These are phyloP conservation scores for Trissolcus basalis DNA, from an alignment of 1,140 invertebrate species.

Conservation along the genomic window DNA sequence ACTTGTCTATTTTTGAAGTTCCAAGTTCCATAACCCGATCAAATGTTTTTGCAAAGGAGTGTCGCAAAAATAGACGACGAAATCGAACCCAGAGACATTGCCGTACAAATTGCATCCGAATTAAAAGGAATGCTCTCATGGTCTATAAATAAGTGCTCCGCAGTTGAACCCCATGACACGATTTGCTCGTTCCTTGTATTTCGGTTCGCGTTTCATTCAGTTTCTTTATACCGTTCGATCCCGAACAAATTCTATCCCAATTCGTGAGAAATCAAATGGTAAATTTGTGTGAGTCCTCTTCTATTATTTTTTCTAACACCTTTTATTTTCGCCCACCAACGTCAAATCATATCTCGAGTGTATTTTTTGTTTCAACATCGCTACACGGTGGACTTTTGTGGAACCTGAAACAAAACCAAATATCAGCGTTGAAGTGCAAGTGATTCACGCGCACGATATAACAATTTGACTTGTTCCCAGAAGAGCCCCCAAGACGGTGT, in stretches of 20 bases:
- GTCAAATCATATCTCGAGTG: too few relatives aligned
- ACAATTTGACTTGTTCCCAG: slow-evolving; percentile 42
- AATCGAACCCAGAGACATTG: not conserved
- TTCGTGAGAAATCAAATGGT: too few relatives aligned
- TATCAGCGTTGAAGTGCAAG: slow-evolving; percentile 24
- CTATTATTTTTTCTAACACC: too few relatives aligned
- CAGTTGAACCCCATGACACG: not conserved
- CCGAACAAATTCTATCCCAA: too few relatives aligned
- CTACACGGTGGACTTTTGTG: not conserved
- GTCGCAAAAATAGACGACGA: too few relatives aligned
- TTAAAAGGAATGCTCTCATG: not conserved
- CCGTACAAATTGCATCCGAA: not conserved
- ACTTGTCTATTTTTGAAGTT: too few relatives aligned
- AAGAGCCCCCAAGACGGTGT: slow-evolving; percentile 32
- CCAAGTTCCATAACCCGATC: too few relatives aligned
- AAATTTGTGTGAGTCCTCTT: too few relatives aligned
- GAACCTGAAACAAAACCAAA: slow-evolving; percentile 5
- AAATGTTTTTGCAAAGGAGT: too few relatives aligned
- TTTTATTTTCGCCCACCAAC: too few relatives aligned
- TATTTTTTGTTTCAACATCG: too few relatives aligned
- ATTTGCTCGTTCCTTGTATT: not conserved
- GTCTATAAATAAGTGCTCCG: not conserved
- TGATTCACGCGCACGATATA: slow-evolving; percentile 32
- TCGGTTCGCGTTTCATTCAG: not conserved
- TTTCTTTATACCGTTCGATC: too few relatives aligned